Evolutionary conservation across 2,797 vertebrate species (phyloP).

Genomic region (Glossophaga mutica): DNA sequence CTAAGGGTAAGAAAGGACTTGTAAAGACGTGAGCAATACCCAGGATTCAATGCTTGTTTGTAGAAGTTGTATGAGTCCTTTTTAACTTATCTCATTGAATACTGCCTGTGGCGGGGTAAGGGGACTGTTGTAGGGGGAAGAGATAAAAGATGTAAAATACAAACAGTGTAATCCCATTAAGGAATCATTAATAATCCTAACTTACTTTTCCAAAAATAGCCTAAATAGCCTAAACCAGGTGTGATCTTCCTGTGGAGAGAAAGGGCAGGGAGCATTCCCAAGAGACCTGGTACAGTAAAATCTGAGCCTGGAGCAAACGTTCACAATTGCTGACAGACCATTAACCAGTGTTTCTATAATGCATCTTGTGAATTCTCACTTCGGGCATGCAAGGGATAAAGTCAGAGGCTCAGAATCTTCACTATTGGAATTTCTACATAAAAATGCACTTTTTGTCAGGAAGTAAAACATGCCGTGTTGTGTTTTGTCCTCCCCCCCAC

Average conservation of each 20-base stretch:
- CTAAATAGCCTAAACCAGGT: neutral
- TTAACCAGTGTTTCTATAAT: conserved; percentile 39
- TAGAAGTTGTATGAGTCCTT: conserved; percentile 49
- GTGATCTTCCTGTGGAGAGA: neutral
- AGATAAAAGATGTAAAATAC: conserved; percentile 1
- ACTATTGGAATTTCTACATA: conserved; percentile 45
- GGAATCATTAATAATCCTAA: conserved; percentile 13
- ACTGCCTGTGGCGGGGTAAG: neutral
- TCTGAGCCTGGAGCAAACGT: conserved; percentile 51
- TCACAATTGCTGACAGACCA: conserved; percentile 65
- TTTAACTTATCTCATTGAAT: neutral
- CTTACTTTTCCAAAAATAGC: neutral
- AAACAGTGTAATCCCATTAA: conserved; percentile 20
- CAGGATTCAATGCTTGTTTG: neutral
- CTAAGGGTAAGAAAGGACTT: neutral
- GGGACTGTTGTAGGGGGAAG: neutral
- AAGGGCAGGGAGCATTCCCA: neutral
- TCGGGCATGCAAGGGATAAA: neutral
- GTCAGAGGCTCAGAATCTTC: conserved; percentile 32
- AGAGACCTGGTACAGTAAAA: conserved; percentile 46
- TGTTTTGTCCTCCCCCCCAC: neutral
- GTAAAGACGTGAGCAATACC: neutral
- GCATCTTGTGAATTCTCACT: conserved; percentile 25
- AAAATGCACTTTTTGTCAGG: conserved; percentile 55
- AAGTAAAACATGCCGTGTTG: conserved; percentile 60